These are phyloP conservation scores for Caerostris extrusa DNA, from an alignment of 1,140 invertebrate genomes.

Conservation along the genomic window DNA sequence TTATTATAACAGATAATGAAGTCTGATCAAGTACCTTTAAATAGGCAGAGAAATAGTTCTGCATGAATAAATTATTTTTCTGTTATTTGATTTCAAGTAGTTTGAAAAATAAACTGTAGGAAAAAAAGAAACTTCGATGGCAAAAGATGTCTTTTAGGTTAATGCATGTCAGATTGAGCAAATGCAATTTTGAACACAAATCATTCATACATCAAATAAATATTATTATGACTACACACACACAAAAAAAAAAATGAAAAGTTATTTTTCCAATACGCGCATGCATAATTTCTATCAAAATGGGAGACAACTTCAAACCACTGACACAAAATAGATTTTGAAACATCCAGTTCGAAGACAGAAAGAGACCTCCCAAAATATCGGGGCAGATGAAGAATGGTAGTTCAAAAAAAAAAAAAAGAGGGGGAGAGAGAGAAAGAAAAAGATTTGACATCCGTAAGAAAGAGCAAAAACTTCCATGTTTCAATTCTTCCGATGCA, in stretches of 20 bases:
- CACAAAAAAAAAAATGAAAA: background rate
- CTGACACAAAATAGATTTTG: background rate
- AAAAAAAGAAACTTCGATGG: no score
- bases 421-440: background rate
- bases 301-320: background rate
- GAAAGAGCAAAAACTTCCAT: slow-evolving; percentile 28
- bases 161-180: background rate
- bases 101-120: no score
- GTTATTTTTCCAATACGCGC: background rate
- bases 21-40: no score
- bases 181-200: background rate
- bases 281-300: background rate
- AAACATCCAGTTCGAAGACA: background rate
- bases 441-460: slow-evolving; percentile 24
- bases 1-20: no score
- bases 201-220: background rate
- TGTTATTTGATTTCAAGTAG: no score
- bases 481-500: slow-evolving; percentile 57
- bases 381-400: background rate
- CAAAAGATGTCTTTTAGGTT: no score
- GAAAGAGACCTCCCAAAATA: background rate
- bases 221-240: background rate
- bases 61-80: no score
- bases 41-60: no score
- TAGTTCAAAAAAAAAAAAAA: background rate